A percentile compares a stretch with the other conserved stretches of the same genome.
Evolutionary conservation across 2,113 vertebrate genomes (phyloP).

Genomic region (Oreochromis tanganicae): DNA sequence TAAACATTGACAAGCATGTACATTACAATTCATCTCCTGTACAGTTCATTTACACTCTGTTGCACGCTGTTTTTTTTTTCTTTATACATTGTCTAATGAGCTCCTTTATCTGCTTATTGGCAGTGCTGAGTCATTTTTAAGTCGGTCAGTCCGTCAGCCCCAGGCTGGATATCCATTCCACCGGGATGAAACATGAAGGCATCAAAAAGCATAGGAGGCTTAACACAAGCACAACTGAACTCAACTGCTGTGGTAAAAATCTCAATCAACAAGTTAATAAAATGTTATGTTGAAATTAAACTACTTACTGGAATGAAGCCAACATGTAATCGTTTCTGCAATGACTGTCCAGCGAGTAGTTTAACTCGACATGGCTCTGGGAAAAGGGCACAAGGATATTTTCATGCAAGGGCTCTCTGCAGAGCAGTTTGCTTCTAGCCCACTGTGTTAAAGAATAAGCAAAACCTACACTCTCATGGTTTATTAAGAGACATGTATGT

Average conservation of each 20-base stretch:
- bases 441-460: neutral
- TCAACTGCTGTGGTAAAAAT: conserved; percentile 2
- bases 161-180: conserved; percentile 70
- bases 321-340: neutral
- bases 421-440: neutral
- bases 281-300: neutral
- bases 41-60: conserved; percentile 15
- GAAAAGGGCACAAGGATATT: neutral
- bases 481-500: neutral
- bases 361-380: neutral
- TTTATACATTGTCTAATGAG: conserved; percentile 59
- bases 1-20: neutral
- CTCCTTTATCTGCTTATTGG: conserved; percentile 21
- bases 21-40: neutral
- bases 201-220: conserved; percentile 58
- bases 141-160: conserved; percentile 63
- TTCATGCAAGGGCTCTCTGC: neutral
- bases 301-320: neutral
- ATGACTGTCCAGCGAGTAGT: neutral
- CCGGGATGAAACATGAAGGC: conserved; percentile 73
- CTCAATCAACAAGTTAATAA: neutral
- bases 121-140: conserved; percentile 41
- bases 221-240: conserved; percentile 45
- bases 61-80: neutral
- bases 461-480: neutral